Base-by-base conservation (phyloP, 2,888 invertebrate genomes). In the Atrina japonica region DNA sequence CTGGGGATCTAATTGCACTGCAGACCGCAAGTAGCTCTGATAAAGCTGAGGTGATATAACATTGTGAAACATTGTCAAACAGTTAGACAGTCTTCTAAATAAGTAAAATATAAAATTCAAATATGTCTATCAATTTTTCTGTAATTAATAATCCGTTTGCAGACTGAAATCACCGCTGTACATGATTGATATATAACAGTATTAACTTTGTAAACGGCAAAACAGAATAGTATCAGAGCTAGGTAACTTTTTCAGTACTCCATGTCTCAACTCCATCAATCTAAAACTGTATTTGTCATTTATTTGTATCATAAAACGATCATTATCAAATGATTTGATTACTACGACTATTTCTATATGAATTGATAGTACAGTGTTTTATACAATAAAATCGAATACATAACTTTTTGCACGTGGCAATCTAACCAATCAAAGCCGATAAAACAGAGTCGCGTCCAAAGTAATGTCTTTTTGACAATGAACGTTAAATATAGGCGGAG, bases 11-110 rank as follows among this genome's bases (percentile, higher is more conserved):
- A 69, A 6, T 70, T 77, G 1, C 82, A 81, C 61, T 83, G 83
- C 16, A 76, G 76, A 35, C 72, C 81, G 5, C 61, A 88, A 84
- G 66, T 87, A 82, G 56, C 78, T 86, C 68, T 87, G 88, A 65
- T 88, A 88, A 7, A 88, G 70, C n/a, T 86, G 85, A 5, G 87
- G 87, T n/a, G 85, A 77, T 53, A 88, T 73, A 30, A 87, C 81
- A 79, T 87, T 87, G 27, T 84, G 86, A 73, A 87, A 86, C 87
- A 87, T 87, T 41, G 16, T 77, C 11, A 29, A 14, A 11, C 16
- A 49, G 23, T 25, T 25, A n/a, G 21, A 25, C 23, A 49, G 21
- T 18, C 21, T 49, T n/a, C n/a, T n/a, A n/a, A n/a, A n/a, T n/a
- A n/a, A n/a, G n/a, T n/a, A n/a, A n/a, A n/a, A n/a, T n/a, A n/a